These are phyloP conservation scores for Acanthisitta chloris DNA, from an alignment of 2,113 vertebrate species.

Conservation along the genomic window DNA sequence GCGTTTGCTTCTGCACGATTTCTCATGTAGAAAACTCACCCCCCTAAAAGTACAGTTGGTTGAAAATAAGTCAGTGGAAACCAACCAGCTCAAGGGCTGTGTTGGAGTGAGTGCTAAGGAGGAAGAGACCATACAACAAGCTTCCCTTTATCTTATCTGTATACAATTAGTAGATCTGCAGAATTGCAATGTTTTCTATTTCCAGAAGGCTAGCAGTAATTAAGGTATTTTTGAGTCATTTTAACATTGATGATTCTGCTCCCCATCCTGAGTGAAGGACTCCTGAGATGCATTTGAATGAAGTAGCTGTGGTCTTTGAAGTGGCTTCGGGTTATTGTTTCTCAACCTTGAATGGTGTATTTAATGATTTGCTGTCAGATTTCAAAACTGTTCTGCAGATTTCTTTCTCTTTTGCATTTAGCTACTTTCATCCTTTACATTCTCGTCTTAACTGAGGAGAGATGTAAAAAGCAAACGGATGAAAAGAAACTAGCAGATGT, in stretches of 20 bases:
- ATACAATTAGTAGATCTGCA: background rate
- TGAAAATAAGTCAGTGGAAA: background rate
- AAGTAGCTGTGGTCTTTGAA: background rate
- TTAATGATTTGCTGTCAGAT: background rate
- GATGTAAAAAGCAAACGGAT: background rate
- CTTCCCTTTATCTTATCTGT: background rate
- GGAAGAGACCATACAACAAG: background rate
- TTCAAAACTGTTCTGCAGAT: background rate
- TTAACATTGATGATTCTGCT: background rate
- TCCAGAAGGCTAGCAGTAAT: background rate
- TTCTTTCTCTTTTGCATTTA: background rate
- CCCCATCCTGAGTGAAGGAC: accelerated
- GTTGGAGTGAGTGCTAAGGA: background rate
- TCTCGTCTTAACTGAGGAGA: background rate
- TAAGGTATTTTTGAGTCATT: background rate
- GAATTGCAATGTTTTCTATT: background rate
- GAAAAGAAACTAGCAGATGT: background rate
- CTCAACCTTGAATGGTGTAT: background rate
- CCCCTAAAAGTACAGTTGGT: background rate
- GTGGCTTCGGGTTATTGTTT: background rate
- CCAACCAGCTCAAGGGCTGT: background rate
- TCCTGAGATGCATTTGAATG: background rate
- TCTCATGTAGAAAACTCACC: background rate
- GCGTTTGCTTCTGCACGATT: background rate
- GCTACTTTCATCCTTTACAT: background rate